Evolutionary conservation across 2,888 invertebrate species (phyloP).

Genomic region (Temnothorax rugatulus): DNA sequence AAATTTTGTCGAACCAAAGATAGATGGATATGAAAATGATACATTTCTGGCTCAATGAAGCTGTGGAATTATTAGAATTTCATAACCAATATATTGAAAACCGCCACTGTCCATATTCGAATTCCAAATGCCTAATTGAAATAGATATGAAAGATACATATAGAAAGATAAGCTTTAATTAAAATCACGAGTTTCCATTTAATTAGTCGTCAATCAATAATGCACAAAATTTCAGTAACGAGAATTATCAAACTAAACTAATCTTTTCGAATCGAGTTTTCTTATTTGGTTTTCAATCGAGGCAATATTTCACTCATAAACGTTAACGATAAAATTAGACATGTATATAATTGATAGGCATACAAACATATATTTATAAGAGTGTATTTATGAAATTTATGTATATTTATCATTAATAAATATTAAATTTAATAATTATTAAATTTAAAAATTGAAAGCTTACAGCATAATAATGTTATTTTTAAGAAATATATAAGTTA

Average conservation of each 20-base stretch:
- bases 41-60: conserved; percentile 20
- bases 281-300: neutral
- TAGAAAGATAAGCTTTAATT: conserved; percentile 28
- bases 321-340: neutral
- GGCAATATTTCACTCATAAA: neutral
- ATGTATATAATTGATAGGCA: neutral
- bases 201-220: conserved; percentile 68
- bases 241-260: conserved; percentile 50
- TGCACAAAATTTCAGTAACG: conserved; percentile 60
- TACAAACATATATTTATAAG: neutral
- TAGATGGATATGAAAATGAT: conserved; percentile 31
- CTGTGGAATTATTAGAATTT: conserved; percentile 43
- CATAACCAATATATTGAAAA: conserved; percentile 44
- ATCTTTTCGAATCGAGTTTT: conserved; percentile 30
- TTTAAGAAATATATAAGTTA: neutral
- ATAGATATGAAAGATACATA: conserved; percentile 41
- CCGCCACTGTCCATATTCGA: neutral
- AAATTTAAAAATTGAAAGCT: conserved; percentile 8
- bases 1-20: neutral
- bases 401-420: neutral
- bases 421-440: conserved; percentile 2
- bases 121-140: conserved; percentile 44
- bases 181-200: conserved; percentile 67
- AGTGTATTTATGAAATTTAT: neutral
- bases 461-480: neutral